These are phyloP conservation scores for Neosalanx taihuensis DNA, from an alignment of 2,797 vertebrate genomes.

Conservation along the genomic window DNA sequence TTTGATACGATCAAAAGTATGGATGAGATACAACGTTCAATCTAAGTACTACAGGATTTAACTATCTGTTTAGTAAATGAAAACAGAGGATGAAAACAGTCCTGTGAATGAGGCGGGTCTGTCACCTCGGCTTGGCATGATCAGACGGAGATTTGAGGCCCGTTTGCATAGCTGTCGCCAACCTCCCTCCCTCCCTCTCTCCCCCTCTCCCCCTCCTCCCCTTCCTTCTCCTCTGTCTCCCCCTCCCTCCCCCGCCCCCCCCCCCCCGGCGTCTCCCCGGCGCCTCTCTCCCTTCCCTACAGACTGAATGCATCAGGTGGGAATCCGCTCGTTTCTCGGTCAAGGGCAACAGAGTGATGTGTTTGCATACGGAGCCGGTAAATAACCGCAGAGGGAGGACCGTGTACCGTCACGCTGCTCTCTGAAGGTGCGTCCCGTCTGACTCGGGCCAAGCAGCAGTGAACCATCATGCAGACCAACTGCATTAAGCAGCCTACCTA, in stretches of 20 bases:
- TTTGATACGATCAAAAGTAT: background rate
- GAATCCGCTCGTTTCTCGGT: constrained; percentile 22
- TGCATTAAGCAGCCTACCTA: too few species aligned
- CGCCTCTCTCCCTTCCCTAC: constrained; percentile 3
- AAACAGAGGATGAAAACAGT: too few species aligned
- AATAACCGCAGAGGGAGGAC: constrained; percentile 74
- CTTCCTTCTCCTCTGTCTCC: background rate
- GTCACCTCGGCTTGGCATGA: constrained; percentile 44
- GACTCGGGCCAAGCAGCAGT: too few species aligned
- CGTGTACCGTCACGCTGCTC: constrained; percentile 14
- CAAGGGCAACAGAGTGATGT: constrained; percentile 52
- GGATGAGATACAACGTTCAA: too few species aligned
- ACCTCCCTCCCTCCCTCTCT: constrained; percentile 11
- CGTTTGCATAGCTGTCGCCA: constrained; percentile 34
- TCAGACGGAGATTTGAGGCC: constrained; percentile 46
- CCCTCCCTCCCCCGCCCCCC: background rate
- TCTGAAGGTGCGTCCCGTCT: background rate
- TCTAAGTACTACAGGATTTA: background rate
- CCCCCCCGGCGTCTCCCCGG: background rate
- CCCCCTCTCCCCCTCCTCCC: too few species aligned
- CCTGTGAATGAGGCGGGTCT: constrained; percentile 42
- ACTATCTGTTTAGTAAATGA: background rate
- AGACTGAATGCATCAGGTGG: constrained; percentile 20
- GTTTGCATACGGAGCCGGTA: constrained; percentile 71
- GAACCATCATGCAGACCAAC: background rate